Percentiles rank a stretch among this genome's conserved stretches.
Conservation (phyloP, 2,888 invertebrate genomes). For the Temnothorax rugatulus region DNA sequence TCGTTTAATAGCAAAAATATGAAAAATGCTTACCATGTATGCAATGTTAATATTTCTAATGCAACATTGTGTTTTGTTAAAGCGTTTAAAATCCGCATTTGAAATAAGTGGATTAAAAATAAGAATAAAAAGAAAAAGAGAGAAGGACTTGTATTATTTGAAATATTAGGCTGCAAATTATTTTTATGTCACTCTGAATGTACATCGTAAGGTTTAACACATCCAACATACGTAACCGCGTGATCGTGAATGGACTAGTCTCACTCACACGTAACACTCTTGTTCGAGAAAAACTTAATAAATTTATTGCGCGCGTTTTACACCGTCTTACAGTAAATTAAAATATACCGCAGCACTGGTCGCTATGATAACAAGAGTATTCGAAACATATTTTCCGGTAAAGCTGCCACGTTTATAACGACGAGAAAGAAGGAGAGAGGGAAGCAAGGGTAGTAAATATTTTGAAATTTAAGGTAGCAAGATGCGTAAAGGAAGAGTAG, state of each 20-base stretch:
- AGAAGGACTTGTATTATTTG: neutral
- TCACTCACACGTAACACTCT: neutral
- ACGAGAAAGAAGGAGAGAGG: neutral
- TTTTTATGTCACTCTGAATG: neutral
- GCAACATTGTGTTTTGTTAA: neutral
- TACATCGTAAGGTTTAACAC: neutral
- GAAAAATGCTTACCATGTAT: neutral
- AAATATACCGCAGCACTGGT: constrained; percentile 19
- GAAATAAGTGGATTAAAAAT: neutral
- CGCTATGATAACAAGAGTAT: constrained; percentile 21
- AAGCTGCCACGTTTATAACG: neutral
- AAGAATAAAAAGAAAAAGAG: neutral
- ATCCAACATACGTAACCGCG: neutral
- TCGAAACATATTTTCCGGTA: constrained; percentile 28
- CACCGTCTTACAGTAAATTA: constrained; percentile 24
- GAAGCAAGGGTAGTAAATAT: neutral
- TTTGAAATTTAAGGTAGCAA: neutral
- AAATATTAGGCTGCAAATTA: neutral
- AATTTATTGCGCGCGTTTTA: constrained; percentile 39
- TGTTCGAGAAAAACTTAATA: constrained; percentile 8
- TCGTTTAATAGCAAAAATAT: neutral
- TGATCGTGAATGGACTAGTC: neutral
- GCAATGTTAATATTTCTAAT: neutral
- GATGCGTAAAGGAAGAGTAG: neutral
- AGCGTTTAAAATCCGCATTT: neutral